Evolutionary conservation across 92 coral and sea anemone species (phyloP), one percentile per base, ranked within the genome.

Genomic region (Epizoanthus fatuus): DNA sequence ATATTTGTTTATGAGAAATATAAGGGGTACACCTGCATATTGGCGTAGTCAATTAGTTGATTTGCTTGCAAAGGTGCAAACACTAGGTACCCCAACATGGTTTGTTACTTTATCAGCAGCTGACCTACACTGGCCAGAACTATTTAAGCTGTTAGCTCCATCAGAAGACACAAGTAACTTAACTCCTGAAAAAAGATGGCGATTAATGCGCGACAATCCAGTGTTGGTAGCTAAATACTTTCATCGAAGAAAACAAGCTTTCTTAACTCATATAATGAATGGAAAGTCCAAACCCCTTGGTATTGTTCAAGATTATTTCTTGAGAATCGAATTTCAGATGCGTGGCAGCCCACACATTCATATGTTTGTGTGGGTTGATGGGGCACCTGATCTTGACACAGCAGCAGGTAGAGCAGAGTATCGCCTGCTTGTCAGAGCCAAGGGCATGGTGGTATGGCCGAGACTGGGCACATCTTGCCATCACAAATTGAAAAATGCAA

Each of bases 31-130:
- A 74, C 84, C 88, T 32, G 92, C 88, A 38, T 83, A 88, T 25
- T 88, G 88, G 84, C 74, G 84, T 51, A 88, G 74, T 81, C 88
- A 72, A 54, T 67, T 76, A 39, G 60, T 75, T 0, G 65, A 86
- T 56, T 45, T 86, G 42, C 56, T 86, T 5, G 85, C 85, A 15
- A 77, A 44, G 54, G 13, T 79, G 25, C 22, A 53, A 20, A 63
- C 57, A 4, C 47, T 68, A 8, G 84, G 90, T 63, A 67, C 69
- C 60, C 88, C 85, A 83, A 88, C 92, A 37, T 74, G 88, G 88
- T 88, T 88, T 69, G 63, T 88, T 35, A 88, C 92, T 22, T 80
- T 88, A 44, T 88, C 88, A 47, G 92, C 92, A 42, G 92, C 88
- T 74, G 88, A 88, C 58, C 20, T 83, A 14, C 88, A 75, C 7